Base-by-base conservation (phyloP, 2,113 vertebrate species). In the Elephantulus edwardii region DNA sequence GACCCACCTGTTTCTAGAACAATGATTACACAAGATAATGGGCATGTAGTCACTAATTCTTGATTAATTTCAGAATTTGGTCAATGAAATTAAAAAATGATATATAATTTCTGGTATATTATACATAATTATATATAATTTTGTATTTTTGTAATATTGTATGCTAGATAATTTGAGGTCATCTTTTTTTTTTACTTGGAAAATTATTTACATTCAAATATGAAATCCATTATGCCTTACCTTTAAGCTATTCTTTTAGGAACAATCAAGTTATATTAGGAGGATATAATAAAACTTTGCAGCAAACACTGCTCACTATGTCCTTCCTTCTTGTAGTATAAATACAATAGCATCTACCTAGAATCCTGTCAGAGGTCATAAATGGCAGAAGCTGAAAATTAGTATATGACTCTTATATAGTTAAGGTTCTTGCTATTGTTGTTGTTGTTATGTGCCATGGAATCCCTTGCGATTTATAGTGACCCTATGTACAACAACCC, bases 121-220 rank as follows among this genome's bases (percentile, higher is more conserved):
- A n/a, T n/a, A n/a, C n/a, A n/a, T n/a, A n/a, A n/a, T n/a, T n/a
- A n/a, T n/a, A n/a, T n/a, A 13, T 8, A 8, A 30, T 78, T 79
- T 38, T 30, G n/a, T 1, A 33, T 3, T 42, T 42, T 8, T 5
- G 40, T 2, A 2, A 42, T 30, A 8, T 35, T 0, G 30, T 1
- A 14, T 46, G 13, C n/a, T 9, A 14, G 3, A 42, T 0, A 38
- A 17, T 26, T 33, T 35, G 71, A 72, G 13, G 42, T 20, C 40
- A 40, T 8, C 6, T 35, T 35, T 50, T 22, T 7, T 9, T 35
- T 30, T 42, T 16, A 10, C 70, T 2, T 26, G 0, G 48, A 9
- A 8, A 6, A 30, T 33, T 26, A 0, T 35, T 22, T 10, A 11
- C 1, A 35, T 28, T 30, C 35, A 38, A 72, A 7, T 24, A 1